Evolutionary conservation across 2,888 invertebrate species (phyloP).

Genomic region (Orthosia gothica): DNA sequence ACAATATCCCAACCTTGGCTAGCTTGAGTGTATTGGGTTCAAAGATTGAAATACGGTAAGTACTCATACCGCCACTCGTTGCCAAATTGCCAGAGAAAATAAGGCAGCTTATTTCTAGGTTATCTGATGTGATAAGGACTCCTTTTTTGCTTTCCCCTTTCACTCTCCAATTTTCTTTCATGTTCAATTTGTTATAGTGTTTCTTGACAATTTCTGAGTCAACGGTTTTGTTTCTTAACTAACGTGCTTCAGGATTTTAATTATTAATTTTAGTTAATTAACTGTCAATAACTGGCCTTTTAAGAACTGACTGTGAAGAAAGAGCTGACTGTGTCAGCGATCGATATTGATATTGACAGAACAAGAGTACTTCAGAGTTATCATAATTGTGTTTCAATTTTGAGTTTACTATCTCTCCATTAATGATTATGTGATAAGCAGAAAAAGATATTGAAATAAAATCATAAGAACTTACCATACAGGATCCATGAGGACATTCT

Average conservation of each 20-base stretch:
- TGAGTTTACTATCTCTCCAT: neutral
- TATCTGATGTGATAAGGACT: constrained; percentile 14
- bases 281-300: constrained; percentile 9
- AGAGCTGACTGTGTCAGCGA: neutral
- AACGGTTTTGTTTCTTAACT: constrained; percentile 5
- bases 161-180: constrained; percentile 21
- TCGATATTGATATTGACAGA: neutral
- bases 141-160: constrained; percentile 4
- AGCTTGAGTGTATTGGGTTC: constrained; percentile 58
- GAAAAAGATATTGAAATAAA: no score
- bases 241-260: neutral
- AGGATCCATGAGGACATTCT: constrained; percentile 97
- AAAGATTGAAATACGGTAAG: constrained; percentile 61
- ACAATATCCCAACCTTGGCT: constrained; percentile 44
- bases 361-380: neutral
- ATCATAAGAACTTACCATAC: constrained; percentile 92
- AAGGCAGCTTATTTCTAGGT: constrained; percentile 46
- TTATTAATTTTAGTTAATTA: constrained; percentile 17
- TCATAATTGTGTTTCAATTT: constrained; percentile 3
- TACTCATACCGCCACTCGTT: constrained; percentile 40
- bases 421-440: no score
- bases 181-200: constrained; percentile 31
- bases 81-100: constrained; percentile 47
- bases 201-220: constrained; percentile 10
- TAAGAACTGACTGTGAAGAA: no score